A percentile compares a stretch with the other conserved stretches of the same genome.
Evolutionary conservation across 92 coral and sea anemone species (phyloP).

Genomic region (Epizoanthus scotinus): DNA sequence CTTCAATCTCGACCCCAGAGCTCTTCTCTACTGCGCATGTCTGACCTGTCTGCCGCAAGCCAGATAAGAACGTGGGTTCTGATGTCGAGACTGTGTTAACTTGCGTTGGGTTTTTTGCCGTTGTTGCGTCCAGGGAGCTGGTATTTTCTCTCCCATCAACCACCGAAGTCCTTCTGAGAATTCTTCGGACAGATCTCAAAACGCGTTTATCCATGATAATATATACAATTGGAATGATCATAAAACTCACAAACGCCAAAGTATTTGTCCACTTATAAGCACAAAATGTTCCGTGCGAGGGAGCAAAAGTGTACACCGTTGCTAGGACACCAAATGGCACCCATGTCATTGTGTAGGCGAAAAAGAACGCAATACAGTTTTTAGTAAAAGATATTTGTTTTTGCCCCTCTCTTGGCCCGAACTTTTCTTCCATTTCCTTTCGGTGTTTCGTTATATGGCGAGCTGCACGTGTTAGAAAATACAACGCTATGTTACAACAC

Average conservation of each 20-base stretch:
- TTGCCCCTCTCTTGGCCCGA: constrained; percentile 15
- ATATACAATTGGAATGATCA: constrained; percentile 19
- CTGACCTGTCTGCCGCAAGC: too few species aligned
- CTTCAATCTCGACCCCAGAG: too few species aligned
- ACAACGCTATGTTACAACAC: neutral
- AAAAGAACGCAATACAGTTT: constrained; percentile 19
- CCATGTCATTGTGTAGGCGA: constrained; percentile 23
- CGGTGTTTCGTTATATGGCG: constrained; percentile 16
- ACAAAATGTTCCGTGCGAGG: constrained; percentile 3
- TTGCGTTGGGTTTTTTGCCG: neutral
- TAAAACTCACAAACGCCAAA: constrained; percentile 24
- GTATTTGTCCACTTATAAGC: constrained; percentile 15
- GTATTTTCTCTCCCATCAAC: neutral
- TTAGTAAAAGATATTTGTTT: constrained; percentile 16
- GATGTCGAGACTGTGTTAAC: too few species aligned
- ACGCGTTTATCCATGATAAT: constrained; percentile 15
- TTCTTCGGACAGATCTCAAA: neutral
- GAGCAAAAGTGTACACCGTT: constrained; percentile 11
- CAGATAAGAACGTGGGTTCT: too few species aligned
- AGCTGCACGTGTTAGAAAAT: neutral
- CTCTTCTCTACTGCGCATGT: too few species aligned
- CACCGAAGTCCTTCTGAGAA: neutral
- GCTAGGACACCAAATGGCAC: constrained; percentile 13
- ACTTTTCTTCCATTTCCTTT: constrained; percentile 12
- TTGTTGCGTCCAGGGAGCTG: neutral